These are phyloP conservation scores for Columba janthina DNA, from an alignment of 2,113 vertebrate genomes.

Conservation along the genomic window DNA sequence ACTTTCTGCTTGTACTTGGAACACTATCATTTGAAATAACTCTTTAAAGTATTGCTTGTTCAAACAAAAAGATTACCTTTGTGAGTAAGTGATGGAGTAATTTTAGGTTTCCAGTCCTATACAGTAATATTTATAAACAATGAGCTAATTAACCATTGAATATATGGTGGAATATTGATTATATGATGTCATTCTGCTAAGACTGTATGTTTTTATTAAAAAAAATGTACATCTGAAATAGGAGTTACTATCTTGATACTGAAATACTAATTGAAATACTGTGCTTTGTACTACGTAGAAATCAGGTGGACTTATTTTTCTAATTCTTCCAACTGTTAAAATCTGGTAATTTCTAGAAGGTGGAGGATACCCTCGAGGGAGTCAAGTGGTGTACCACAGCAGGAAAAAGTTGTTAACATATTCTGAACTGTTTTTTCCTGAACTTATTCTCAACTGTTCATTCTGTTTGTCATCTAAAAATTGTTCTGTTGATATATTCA, in stretches of 20 bases:
- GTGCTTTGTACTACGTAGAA: neutral
- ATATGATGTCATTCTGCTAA: neutral
- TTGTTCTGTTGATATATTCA: neutral
- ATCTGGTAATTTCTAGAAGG: neutral
- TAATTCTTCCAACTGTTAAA: neutral
- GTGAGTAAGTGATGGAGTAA: neutral
- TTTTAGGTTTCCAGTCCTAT: neutral
- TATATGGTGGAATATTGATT: neutral
- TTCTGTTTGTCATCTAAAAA: neutral
- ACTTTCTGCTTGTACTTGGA: constrained; percentile 1
- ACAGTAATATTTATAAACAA: neutral
- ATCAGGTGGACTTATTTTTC: neutral
- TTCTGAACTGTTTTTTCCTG: neutral
- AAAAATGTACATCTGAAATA: neutral
- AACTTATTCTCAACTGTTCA: neutral
- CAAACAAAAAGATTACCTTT: neutral
- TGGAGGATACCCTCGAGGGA: neutral
- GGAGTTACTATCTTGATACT: neutral
- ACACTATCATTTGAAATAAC: neutral
- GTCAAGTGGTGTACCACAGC: neutral
- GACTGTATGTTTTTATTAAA: neutral
- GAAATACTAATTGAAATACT: neutral
- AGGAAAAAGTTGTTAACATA: neutral
- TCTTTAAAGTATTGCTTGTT: neutral
- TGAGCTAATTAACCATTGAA: neutral